Percentiles rank a stretch among this genome's conserved stretches.
Conservation (phyloP, 2,888 invertebrate genomes). For the Dolichopus griseipennis region DNA sequence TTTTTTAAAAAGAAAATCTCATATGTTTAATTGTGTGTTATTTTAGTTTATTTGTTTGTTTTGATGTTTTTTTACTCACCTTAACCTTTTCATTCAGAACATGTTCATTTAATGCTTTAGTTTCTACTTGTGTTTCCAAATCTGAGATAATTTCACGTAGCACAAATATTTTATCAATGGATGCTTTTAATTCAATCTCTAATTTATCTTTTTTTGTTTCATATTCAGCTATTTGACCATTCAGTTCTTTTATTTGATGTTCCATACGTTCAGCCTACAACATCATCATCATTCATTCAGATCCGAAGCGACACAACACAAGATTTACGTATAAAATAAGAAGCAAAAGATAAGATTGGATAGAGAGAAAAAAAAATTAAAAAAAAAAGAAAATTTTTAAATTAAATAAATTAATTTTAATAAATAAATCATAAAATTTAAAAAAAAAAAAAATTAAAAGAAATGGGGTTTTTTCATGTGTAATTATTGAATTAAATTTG, state of each 20-base stretch:
- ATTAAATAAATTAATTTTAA: no score
- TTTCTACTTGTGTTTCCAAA: slow-evolving; percentile 65
- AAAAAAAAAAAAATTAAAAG: no score
- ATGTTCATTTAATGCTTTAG: slow-evolving; percentile 55
- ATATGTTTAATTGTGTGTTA: neutral
- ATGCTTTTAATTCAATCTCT: slow-evolving; percentile 65
- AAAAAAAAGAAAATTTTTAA: no score
- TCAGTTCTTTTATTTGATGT: slow-evolving; percentile 62
- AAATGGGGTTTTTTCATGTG: no score
- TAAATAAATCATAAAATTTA: no score
- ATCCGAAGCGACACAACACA: no score
- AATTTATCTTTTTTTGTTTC: slow-evolving; percentile 55
- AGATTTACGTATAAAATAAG: no score
- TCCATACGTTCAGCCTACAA: slow-evolving; percentile 71
- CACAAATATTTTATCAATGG: slow-evolving; percentile 63
- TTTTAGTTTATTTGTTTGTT: neutral
- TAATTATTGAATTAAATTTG: no score
- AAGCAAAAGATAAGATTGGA: no score
- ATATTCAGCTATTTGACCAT: slow-evolving; percentile 51
- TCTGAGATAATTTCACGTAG: slow-evolving; percentile 70
- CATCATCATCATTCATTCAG: no score
- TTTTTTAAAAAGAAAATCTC: neutral
- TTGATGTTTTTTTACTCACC: slow-evolving; percentile 24
- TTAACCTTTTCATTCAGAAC: slow-evolving; percentile 49
- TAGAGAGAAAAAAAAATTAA: no score